Conservation (phyloP, 2,888 invertebrate species). For the Nowickia ferox region DNA sequence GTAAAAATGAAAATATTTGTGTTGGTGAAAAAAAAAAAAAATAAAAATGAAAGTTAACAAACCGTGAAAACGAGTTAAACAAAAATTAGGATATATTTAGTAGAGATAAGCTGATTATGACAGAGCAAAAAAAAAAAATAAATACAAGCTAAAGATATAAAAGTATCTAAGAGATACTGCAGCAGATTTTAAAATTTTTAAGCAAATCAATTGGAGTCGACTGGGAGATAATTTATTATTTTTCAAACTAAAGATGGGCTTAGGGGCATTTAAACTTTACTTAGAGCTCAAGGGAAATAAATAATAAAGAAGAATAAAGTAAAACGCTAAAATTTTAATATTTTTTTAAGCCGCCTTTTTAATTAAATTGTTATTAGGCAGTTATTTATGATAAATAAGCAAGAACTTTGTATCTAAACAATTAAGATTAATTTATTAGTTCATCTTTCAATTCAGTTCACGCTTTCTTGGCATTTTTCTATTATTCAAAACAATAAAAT, state of each 20-base stretch:
- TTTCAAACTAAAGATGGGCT: too few relatives aligned
- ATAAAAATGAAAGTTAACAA: conserved; percentile 42
- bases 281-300: too few relatives aligned
- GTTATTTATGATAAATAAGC: too few relatives aligned
- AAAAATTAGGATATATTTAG: conserved; percentile 8
- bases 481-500: not conserved
- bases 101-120: not conserved
- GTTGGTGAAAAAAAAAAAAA: not conserved
- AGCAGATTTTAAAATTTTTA: not conserved
- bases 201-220: not conserved
- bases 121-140: not conserved
- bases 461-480: conserved; percentile 4
- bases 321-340: too few relatives aligned
- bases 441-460: not conserved
- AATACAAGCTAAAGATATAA: not conserved
- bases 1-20: not conserved
- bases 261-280: too few relatives aligned
- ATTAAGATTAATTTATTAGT: not conserved
- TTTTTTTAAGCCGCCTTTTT: too few relatives aligned
- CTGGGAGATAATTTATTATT: too few relatives aligned
- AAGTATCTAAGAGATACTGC: not conserved
- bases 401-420: not conserved
- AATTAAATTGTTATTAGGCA: too few relatives aligned
- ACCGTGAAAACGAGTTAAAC: conserved; percentile 33
- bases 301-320: too few relatives aligned